Evolutionary conservation across 2,888 invertebrate species (phyloP).

Genomic region (Stenodera caucasica): DNA sequence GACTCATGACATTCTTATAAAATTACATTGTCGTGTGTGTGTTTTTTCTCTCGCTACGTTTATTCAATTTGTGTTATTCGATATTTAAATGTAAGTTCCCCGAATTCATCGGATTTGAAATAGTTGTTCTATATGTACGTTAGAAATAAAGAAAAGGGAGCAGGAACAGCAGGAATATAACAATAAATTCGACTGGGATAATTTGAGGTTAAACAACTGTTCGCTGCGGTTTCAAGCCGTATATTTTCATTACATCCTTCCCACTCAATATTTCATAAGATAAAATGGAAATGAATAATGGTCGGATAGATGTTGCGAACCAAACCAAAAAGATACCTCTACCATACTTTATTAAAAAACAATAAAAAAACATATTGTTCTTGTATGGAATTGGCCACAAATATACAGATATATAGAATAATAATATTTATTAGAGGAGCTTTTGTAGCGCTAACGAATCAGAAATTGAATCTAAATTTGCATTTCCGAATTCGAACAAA

Average conservation of each 20-base stretch:
- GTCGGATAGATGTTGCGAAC: slow-evolving; percentile 9
- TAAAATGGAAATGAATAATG: slow-evolving; percentile 41
- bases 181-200: slow-evolving; percentile 30
- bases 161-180: slow-evolving; percentile 17
- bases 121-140: not conserved
- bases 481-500: not conserved
- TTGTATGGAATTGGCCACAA: too few relatives aligned
- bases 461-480: not conserved
- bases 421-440: too few relatives aligned
- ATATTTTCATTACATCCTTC: slow-evolving; percentile 40
- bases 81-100: not conserved
- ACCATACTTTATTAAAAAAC: slow-evolving; percentile 38
- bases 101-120: not conserved
- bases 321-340: slow-evolving; percentile 14
- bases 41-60: not conserved
- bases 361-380: slow-evolving; percentile 35
- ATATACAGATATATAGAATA: too few relatives aligned
- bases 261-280: slow-evolving; percentile 43
- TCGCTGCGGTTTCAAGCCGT: slow-evolving; percentile 31
- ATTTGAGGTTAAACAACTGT: slow-evolving; percentile 40
- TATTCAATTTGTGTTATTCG: not conserved
- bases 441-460: not conserved
- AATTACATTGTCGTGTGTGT: slow-evolving; percentile 1
- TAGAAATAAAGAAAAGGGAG: not conserved
- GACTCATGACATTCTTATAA: slow-evolving; percentile 12